phyloP scores from a whole-genome alignment of 2,888 invertebrate species.

The Oligia latruncula region DNA sequence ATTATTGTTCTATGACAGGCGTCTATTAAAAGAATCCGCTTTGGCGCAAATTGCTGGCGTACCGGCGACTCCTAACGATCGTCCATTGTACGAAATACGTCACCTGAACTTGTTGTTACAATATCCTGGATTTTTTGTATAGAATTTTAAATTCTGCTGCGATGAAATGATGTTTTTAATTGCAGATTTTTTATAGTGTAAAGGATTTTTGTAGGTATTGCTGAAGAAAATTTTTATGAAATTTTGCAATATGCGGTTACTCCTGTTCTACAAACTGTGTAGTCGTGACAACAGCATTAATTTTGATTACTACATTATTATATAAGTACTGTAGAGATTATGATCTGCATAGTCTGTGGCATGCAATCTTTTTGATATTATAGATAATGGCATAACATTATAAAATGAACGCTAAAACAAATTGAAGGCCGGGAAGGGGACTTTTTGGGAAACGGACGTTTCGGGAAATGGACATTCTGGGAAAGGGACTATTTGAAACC shows the following conservation, averaged over 20 bases:
- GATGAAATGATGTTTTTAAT: constrained; percentile 18
- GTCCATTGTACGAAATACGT: constrained; percentile 66
- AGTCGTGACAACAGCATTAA: background rate
- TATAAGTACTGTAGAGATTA: too few relatives aligned
- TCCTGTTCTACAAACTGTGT: background rate
- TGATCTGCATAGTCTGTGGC: background rate
- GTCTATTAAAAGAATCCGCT: constrained; percentile 70
- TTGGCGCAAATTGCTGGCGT: constrained; percentile 73
- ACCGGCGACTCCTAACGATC: constrained; percentile 74
- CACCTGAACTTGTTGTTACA: constrained; percentile 53
- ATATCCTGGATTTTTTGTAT: constrained; percentile 31
- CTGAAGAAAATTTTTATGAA: background rate
- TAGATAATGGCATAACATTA: background rate
- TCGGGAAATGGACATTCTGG: too few relatives aligned
- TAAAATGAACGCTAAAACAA: background rate
- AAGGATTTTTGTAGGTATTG: background rate
- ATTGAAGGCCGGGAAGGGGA: background rate
- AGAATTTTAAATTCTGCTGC: constrained; percentile 24
- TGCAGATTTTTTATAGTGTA: background rate
- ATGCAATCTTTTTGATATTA: background rate
- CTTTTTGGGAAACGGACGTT: too few relatives aligned
- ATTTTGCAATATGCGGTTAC: background rate
- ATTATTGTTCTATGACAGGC: constrained; percentile 14
- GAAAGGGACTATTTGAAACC: too few relatives aligned
- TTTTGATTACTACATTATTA: background rate